Base-by-base conservation (phyloP, 2,888 invertebrate genomes). In the Lithodes maja region DNA sequence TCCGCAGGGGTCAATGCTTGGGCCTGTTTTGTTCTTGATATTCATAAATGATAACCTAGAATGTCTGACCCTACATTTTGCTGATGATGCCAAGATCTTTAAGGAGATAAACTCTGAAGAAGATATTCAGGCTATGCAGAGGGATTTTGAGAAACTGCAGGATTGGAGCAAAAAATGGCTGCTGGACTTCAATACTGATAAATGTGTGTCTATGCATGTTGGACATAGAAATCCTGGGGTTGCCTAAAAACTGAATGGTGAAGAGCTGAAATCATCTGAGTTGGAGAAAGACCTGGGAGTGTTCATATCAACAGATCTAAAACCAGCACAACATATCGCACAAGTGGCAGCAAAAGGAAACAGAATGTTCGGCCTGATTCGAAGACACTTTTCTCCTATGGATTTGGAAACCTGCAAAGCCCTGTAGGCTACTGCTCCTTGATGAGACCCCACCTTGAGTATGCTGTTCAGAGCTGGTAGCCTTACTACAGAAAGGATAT, bases 261-360 rank as follows among this genome's bases (percentile, higher is more conserved):
- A 17, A n/a, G 53, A 2, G 1, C 50, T 78, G 1, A 50, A 52
- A 53, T 9, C 2, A 78, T n/a, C 53, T 1, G 1, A 2, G 1
- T 12, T n/a, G 50, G 78, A 78, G 17, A 78, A 78, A 2, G 78
- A 78, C n/a, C 78, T 78, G 1, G 78, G 78, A 78, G 50, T 78
- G 1, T 2, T 78, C 1, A 78, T 78, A 9, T 49, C 78, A 1
- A 49, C 9, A 2, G 1, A 78, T 5, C 50, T 78, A 12, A 78
- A 78, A 5, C 78, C 50, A 2, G 1, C 78, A 3, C 1, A 1
- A 7, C 78, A 78, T 12, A 5, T 78, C 1, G 1, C 53, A 9
- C 17, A 1, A 17, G 50, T 17, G 1, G 78, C 78, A 78, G 78
- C 78, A 1, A 78, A 5, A 1, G 78, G 15, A 1, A 78, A 78